phyloP scores from a whole-genome alignment of 2,113 vertebrate species.

The Amblyopsis rosae region DNA sequence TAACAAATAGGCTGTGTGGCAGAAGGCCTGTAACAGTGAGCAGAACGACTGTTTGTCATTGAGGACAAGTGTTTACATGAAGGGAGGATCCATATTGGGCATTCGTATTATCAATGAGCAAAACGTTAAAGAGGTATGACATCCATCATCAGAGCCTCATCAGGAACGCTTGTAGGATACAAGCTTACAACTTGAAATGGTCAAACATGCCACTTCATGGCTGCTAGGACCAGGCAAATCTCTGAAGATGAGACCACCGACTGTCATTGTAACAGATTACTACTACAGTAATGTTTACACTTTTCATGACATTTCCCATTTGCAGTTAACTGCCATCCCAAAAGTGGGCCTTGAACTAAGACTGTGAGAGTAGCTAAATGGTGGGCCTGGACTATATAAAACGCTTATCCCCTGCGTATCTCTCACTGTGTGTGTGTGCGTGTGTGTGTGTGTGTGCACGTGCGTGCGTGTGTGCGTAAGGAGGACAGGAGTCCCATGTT shows the following conservation, averaged over 20 bases:
- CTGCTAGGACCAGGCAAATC: conserved; percentile 46
- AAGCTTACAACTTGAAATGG: conserved; percentile 20
- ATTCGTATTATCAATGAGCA: neutral
- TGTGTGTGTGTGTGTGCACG: neutral
- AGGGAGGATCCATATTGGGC: neutral
- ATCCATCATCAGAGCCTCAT: conserved; percentile 26
- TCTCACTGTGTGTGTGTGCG: conserved; percentile 37
- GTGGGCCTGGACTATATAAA: conserved; percentile 51
- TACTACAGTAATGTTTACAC: conserved; percentile 42
- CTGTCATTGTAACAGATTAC: conserved; percentile 45
- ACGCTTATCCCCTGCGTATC: conserved; percentile 53
- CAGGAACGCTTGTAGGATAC: conserved; percentile 14
- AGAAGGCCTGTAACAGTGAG: conserved; percentile 18
- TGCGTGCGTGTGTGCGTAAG: conserved; percentile 1
- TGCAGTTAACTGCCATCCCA: conserved; percentile 18
- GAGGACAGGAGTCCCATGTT: conserved; percentile 16
- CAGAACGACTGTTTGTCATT: conserved; percentile 20
- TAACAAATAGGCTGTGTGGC: conserved; percentile 21
- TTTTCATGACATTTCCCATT: conserved; percentile 50
- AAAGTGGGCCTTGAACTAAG: conserved; percentile 45
- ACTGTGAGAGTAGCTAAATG: conserved; percentile 28
- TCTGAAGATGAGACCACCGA: conserved; percentile 37
- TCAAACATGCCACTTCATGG: conserved; percentile 35
- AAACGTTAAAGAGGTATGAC: conserved; percentile 3
- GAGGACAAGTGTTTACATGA: conserved; percentile 44